phyloP scores from a whole-genome alignment of 2,888 invertebrate species.

The Pseudeuparius sepicola region DNA sequence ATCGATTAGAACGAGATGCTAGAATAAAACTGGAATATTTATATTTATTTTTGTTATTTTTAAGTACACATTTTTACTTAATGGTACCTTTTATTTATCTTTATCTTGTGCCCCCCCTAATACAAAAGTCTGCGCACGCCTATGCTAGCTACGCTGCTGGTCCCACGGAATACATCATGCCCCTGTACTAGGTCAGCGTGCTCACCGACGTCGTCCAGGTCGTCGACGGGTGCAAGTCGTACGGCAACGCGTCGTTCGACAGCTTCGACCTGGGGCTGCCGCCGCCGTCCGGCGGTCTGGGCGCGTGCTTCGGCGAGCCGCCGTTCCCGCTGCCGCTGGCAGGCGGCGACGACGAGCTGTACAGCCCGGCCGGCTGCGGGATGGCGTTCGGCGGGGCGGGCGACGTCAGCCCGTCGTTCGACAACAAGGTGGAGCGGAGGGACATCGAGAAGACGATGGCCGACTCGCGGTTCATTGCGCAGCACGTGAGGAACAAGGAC shows the following conservation, averaged over 20 bases:
- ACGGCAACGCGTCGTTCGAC: constrained; percentile 52
- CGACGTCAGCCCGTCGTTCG: constrained; percentile 69
- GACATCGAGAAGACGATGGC: constrained; percentile 89
- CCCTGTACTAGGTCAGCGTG: no score
- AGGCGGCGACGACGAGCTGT: constrained; percentile 75
- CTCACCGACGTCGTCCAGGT: constrained; percentile 58
- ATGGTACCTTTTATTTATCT: no score
- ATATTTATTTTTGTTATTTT: no score
- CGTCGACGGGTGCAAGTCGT: constrained; percentile 55
- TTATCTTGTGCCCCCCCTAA: no score
- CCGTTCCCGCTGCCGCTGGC: constrained; percentile 60
- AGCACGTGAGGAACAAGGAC: constrained; percentile 91
- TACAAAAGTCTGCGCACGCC: no score
- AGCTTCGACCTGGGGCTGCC: constrained; percentile 56
- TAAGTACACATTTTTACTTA: no score
- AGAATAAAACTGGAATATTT: no score
- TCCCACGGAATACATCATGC: not conserved
- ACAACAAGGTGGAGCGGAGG: constrained; percentile 69
- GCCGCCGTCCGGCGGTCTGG: constrained; percentile 53
- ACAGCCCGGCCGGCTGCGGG: constrained; percentile 52
- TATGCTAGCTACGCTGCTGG: not conserved
- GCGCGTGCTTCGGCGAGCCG: constrained; percentile 54
- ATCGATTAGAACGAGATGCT: no score
- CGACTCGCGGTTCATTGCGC: constrained; percentile 88
- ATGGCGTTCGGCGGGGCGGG: constrained; percentile 45